Evolutionary conservation across 2,888 invertebrate species (phyloP).

Genomic region (Phania funesta): DNA sequence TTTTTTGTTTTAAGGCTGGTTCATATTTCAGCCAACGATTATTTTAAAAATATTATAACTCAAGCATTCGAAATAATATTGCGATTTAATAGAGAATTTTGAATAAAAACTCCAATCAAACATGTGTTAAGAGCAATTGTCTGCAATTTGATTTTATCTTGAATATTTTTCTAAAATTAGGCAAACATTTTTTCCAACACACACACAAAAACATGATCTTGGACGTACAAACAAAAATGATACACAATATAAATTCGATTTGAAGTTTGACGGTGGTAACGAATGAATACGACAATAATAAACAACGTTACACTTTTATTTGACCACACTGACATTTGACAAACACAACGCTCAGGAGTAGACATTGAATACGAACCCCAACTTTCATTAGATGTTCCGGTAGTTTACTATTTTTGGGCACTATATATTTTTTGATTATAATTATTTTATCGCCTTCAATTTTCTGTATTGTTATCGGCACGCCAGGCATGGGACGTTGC

Average conservation of each 20-base stretch:
- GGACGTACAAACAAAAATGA: constrained; percentile 52
- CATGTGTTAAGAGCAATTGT: not conserved
- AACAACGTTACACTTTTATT: constrained; percentile 40
- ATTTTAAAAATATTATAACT: constrained; percentile 24
- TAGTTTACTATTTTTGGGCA: constrained; percentile 80
- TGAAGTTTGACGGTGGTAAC: not conserved
- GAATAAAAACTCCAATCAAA: not conserved
- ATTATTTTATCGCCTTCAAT: constrained; percentile 81
- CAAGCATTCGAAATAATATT: constrained; percentile 32
- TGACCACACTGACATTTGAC: constrained; percentile 53
- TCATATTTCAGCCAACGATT: not conserved
- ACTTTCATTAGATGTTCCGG: constrained; percentile 79
- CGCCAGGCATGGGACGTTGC: constrained; percentile 75
- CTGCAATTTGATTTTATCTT: not conserved
- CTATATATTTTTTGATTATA: constrained; percentile 79
- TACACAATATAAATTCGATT: constrained; percentile 19
- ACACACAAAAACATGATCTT: constrained; percentile 18
- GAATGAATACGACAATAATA: not conserved
- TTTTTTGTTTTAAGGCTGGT: not conserved
- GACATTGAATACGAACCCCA: constrained; percentile 73
- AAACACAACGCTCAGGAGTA: constrained; percentile 19
- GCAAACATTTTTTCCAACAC: not conserved
- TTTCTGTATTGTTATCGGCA: constrained; percentile 79
- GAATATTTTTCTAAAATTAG: constrained; percentile 6
- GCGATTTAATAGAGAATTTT: not conserved